Conservation (phyloP, 2,797 vertebrate genomes). For the Schizopygopsis malacanthus region DNA sequence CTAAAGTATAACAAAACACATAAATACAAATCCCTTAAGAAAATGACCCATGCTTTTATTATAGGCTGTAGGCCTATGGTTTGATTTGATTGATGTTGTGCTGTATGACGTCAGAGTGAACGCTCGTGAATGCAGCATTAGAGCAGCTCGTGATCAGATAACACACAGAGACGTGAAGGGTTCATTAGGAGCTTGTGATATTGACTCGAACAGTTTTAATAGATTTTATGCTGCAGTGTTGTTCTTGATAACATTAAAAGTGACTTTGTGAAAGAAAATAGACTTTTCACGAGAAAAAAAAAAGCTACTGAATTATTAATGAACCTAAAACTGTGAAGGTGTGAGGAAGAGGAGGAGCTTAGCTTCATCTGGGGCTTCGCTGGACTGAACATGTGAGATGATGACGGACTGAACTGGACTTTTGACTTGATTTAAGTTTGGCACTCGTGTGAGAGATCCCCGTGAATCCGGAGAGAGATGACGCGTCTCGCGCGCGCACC, state of each 20-base stretch:
- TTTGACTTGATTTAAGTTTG: background rate
- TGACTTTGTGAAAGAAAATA: too few species aligned
- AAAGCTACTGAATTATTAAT: background rate
- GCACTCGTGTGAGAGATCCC: too few species aligned
- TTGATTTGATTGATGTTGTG: too few species aligned
- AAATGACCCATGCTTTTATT: too few species aligned
- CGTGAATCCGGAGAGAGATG: slow-evolving; percentile 69
- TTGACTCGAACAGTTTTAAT: background rate
- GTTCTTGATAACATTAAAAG: background rate
- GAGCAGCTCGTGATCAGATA: too few species aligned
- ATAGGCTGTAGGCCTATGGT: too few species aligned
- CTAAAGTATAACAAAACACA: too few species aligned
- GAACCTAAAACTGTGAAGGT: background rate
- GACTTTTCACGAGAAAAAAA: too few species aligned
- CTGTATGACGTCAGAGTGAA: too few species aligned
- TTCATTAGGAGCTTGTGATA: background rate
- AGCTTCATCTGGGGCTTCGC: background rate
- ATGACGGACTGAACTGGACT: background rate
- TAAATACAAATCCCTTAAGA: too few species aligned
- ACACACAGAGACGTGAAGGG: too few species aligned
- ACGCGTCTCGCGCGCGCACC: slow-evolving; percentile 72
- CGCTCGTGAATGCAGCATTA: too few species aligned
- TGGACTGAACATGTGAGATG: background rate
- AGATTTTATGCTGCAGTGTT: background rate
- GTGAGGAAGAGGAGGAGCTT: background rate